phyloP scores from a whole-genome alignment of 2,888 invertebrate species.

The Polydrusus pterygomalis region DNA sequence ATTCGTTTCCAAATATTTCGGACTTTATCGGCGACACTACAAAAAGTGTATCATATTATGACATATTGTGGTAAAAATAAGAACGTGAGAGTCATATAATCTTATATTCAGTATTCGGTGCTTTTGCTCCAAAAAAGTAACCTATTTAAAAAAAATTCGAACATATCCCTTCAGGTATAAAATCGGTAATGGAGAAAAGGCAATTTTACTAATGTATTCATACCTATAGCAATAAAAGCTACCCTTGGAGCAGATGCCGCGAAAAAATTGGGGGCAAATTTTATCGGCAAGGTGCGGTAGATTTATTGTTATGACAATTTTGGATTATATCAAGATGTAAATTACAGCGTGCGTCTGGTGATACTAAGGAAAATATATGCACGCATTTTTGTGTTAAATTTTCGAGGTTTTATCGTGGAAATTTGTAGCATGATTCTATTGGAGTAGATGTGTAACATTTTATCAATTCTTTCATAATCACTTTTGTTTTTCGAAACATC shows the following conservation, averaged over 20 bases:
- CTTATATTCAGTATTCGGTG: not conserved
- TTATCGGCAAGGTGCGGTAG: constrained; percentile 56
- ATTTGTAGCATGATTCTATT: not conserved
- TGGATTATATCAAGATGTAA: constrained; percentile 52
- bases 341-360: constrained; percentile 33
- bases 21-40: too few relatives aligned
- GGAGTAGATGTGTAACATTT: too few relatives aligned
- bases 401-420: not conserved
- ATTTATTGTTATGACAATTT: constrained; percentile 57
- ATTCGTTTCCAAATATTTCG: too few relatives aligned
- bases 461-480: too few relatives aligned
- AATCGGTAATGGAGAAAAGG: constrained; percentile 54
- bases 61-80: too few relatives aligned
- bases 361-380: constrained; percentile 30
- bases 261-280: constrained; percentile 57
- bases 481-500: too few relatives aligned
- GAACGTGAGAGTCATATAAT: too few relatives aligned
- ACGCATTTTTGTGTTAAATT: not conserved
- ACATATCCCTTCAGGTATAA: constrained; percentile 49
- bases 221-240: constrained; percentile 55
- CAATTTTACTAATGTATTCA: constrained; percentile 58
- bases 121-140: too few relatives aligned
- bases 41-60: too few relatives aligned
- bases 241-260: constrained; percentile 56
- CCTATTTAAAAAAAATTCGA: constrained; percentile 27